Percentiles rank a stretch among this genome's conserved stretches.
Evolutionary conservation across 2,113 vertebrate genomes (phyloP).

Genomic region (Coptodon bakossiorum): DNA sequence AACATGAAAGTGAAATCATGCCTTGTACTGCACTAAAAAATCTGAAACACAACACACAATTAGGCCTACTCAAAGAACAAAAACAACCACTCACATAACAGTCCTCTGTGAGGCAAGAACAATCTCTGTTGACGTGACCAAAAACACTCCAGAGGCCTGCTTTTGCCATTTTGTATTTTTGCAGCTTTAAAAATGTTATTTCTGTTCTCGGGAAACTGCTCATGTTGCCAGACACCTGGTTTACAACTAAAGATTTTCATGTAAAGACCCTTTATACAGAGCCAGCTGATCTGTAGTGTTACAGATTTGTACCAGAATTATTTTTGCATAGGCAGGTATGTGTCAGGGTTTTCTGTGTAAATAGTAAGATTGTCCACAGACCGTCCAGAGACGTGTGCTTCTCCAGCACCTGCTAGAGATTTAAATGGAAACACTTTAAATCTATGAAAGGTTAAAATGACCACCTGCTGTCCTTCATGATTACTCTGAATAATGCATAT

Average conservation of each 20-base stretch:
- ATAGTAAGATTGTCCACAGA: neutral
- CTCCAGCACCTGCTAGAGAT: neutral
- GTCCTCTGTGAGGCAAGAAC: neutral
- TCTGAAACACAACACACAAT: neutral
- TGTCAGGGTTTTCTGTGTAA: neutral
- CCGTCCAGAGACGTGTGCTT: neutral
- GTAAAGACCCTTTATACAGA: neutral
- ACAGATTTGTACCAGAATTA: neutral
- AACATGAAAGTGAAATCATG: slow-evolving; percentile 5
- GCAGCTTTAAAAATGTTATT: neutral
- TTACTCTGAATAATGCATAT: slow-evolving; percentile 27
- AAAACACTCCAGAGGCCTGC: neutral
- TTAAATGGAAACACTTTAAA: slow-evolving; percentile 20
- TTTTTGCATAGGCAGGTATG: neutral
- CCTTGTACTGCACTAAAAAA: neutral
- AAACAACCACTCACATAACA: slow-evolving; percentile 3
- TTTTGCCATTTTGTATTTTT: neutral
- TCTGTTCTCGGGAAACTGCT: neutral
- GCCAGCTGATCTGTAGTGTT: neutral
- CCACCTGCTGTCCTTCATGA: slow-evolving; percentile 4
- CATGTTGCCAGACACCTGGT: neutral
- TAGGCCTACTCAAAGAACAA: neutral
- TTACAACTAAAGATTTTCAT: neutral
- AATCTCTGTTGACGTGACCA: neutral
- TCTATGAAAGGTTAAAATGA: slow-evolving; percentile 27